phyloP scores from a whole-genome alignment of 2,797 vertebrate genomes.

The Masticophis lateralis region DNA sequence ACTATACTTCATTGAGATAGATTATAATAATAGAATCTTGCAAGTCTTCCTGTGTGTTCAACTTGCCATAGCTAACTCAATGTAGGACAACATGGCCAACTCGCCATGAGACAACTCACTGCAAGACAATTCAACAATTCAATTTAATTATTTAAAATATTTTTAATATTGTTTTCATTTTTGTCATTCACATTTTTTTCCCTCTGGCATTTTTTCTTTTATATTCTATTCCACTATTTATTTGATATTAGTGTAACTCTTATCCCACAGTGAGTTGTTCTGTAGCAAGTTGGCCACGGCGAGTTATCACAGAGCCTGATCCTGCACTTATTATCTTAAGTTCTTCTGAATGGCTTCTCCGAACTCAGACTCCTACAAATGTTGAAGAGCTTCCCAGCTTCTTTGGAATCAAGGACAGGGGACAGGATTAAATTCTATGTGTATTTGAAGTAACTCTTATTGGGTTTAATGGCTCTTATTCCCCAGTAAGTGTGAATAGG shows the following conservation, averaged over 20 bases:
- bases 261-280: no score
- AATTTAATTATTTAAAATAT: no score
- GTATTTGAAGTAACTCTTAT: neutral
- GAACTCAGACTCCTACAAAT: slow-evolving; percentile 14
- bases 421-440: slow-evolving; percentile 5
- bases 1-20: neutral
- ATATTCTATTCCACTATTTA: no score
- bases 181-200: no score
- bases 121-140: no score
- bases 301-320: neutral
- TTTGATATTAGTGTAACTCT: no score
- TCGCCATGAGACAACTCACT: no score
- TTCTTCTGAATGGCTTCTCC: neutral
- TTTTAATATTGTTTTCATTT: no score
- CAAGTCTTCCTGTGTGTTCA: neutral
- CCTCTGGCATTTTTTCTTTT: no score
- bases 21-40: neutral
- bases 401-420: slow-evolving; percentile 12
- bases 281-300: no score
- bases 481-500: neutral
- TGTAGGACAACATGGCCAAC: no score
- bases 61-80: no score
- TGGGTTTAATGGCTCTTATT: neutral
- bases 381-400: neutral
- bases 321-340: neutral